phyloP scores from a whole-genome alignment of 2,113 vertebrate genomes.

The Sialia sialis region DNA sequence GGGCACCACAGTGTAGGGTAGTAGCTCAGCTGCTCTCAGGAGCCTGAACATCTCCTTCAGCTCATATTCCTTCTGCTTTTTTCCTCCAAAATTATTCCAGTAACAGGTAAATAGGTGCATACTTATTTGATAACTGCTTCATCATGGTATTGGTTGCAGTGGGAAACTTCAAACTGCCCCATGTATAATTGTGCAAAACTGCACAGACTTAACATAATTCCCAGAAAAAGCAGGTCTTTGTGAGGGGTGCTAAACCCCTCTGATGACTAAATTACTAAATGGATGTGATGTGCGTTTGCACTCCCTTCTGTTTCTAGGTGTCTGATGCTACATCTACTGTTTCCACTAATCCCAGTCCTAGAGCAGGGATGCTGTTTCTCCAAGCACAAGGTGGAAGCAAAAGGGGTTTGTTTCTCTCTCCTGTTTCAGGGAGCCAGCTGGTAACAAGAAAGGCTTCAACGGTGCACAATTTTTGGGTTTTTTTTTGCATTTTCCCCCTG shows the following conservation, averaged over 20 bases:
- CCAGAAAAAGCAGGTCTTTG: neutral
- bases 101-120: neutral
- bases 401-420: neutral
- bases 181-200: neutral
- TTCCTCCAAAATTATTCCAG: neutral
- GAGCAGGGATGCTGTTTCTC: neutral
- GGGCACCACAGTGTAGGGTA: neutral
- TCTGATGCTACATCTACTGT: neutral
- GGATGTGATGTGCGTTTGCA: neutral
- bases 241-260: neutral
- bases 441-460: neutral
- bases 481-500: too few relatives aligned
- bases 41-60: neutral
- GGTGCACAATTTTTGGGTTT: too few relatives aligned
- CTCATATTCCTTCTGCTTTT: neutral
- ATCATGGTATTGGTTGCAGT: accelerated
- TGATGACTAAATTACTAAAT: neutral
- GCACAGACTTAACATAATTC: neutral
- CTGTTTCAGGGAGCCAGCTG: neutral
- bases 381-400: neutral
- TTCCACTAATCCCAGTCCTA: neutral
- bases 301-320: neutral
- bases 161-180: neutral
- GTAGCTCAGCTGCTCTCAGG: neutral
- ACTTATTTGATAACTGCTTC: neutral